Percentiles rank a stretch among this genome's conserved stretches.
Conservation (phyloP, 2,888 invertebrate genomes). For the Candidula unifasciata region DNA sequence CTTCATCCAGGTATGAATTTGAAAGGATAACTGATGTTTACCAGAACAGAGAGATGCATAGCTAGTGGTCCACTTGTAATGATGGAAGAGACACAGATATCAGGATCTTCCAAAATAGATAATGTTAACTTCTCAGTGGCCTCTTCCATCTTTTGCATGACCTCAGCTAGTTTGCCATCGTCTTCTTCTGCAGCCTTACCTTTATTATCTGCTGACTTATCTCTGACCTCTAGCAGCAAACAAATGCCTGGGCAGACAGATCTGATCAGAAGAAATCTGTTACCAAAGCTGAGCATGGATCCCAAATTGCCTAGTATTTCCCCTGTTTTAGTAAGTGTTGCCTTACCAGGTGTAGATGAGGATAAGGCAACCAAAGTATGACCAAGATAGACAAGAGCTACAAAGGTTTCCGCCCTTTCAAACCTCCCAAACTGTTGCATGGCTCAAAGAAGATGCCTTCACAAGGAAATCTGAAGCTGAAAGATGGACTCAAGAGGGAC, state of each 20-base stretch:
- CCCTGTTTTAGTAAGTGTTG: not conserved
- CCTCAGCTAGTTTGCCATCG: no score
- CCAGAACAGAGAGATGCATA: not conserved
- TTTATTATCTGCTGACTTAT: not conserved
- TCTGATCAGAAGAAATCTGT: not conserved
- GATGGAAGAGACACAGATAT: not conserved
- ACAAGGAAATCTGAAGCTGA: not conserved
- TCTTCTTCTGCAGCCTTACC: not conserved
- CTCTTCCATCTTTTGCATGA: no score
- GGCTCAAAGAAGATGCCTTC: not conserved
- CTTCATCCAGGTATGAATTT: not conserved
- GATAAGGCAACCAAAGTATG: not conserved
- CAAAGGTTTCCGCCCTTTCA: conserved; percentile 41
- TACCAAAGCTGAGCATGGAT: not conserved
- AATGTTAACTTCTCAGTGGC: not conserved
- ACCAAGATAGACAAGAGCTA: conserved; percentile 26
- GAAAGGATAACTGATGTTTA: not conserved
- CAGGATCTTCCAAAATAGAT: not conserved
- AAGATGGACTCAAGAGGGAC: not conserved
- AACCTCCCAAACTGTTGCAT: conserved; percentile 17
- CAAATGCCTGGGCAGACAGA: not conserved
- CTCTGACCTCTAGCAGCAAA: not conserved
- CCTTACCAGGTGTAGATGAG: not conserved
- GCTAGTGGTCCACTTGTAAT: not conserved
- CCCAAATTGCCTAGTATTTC: not conserved